Base-by-base conservation (phyloP, 2,888 invertebrate genomes). In the Strigamia transsilvanica region DNA sequence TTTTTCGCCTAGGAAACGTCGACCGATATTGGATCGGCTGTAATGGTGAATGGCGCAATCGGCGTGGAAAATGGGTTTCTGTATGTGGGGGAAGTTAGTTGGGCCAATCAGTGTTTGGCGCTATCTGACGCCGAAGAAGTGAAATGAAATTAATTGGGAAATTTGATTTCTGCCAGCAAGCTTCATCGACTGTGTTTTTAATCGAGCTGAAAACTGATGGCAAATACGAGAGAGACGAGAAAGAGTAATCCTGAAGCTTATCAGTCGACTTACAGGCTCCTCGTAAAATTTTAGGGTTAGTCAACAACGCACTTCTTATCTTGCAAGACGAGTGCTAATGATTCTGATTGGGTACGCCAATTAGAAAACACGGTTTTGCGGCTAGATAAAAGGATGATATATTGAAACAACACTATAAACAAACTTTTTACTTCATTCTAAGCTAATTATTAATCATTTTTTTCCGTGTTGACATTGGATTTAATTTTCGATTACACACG, bases 171-270 rank as follows among this genome's bases (percentile, higher is more conserved):
- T 73, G 73, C 73, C 56, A 18, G 56, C 56, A 56, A 56, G 73
- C 73, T 73, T 73, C 73, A 73, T 73, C 73, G 73, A 73, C 73
- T 27, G 73, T 73, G 73, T 73, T 73, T 73, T 73, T 73, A 73
- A 73, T 73, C 73, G 73, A 73, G 73, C 73, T 73, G 73, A 73
- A 73, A 73, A 73, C 73, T 73, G 73, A 73, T 73, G 73, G 73
- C 32, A 73, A 73, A 73, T 73, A 73, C 73, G 73, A 73, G 32
- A 38, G 27, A 73, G 73, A 56, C 56, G 56, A 32, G 73, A 73
- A 32, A 73, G 73, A 73, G 73, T 73, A 73, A 73, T 73, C 73
- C 73, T 32, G 73, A 73, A 73, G 73, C 73, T 73, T 73, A 73
- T 73, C 73, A 73, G 73, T 32, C 73, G 73, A 73, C 73, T 73